Evolutionary conservation across 2,113 vertebrate species (phyloP).

Genomic region (Copsychus sechellarum): DNA sequence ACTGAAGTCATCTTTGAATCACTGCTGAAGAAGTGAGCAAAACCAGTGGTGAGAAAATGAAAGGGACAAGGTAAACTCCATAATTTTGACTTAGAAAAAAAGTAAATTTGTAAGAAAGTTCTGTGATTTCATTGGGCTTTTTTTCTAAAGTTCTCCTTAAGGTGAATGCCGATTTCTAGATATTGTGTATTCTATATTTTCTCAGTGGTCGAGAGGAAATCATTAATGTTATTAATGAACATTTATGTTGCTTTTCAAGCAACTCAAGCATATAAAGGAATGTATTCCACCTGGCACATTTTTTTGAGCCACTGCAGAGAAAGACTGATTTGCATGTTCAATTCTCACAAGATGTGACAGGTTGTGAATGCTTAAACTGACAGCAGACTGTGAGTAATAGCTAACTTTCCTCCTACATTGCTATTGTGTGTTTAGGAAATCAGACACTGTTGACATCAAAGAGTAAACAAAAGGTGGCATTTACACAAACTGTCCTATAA

Average conservation of each 20-base stretch:
- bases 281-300: not conserved
- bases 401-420: not conserved
- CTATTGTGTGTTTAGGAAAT: not conserved
- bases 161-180: not conserved
- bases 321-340: conserved; percentile 4
- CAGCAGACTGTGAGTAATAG: conserved; percentile 21
- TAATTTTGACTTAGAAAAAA: not conserved
- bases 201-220: not conserved
- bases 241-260: not conserved
- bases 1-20: not conserved
- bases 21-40: not conserved
- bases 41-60: not conserved
- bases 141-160: not conserved
- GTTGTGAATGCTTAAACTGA: conserved; percentile 46
- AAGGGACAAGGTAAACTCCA: not conserved
- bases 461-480: not conserved
- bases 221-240: not conserved
- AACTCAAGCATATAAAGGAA: not conserved
- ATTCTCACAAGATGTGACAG: conserved; percentile 13
- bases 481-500: conserved; percentile 6
- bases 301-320: not conserved
- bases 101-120: not conserved
- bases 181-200: not conserved
- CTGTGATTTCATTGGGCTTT: not conserved
- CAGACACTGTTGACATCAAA: not conserved